Evolutionary conservation across 2,888 invertebrate species (phyloP).

Genomic region (Drosophila phalerata): DNA sequence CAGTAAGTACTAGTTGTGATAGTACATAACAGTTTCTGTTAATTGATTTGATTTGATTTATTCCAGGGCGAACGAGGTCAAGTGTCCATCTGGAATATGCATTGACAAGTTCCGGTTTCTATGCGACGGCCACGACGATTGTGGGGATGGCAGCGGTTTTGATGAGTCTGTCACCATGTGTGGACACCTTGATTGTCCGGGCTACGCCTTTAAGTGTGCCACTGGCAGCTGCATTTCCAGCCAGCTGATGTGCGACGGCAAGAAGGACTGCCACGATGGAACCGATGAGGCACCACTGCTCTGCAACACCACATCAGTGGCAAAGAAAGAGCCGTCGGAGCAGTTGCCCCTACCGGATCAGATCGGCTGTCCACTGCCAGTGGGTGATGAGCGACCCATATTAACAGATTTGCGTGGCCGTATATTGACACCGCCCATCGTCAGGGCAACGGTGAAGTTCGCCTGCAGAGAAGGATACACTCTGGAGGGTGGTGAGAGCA

Average conservation of each 20-base stretch:
- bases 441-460: constrained; percentile 48
- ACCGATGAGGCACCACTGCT: constrained; percentile 67
- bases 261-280: constrained; percentile 57
- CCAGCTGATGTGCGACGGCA: constrained; percentile 45
- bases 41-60: background rate
- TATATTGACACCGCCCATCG: constrained; percentile 49
- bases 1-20: constrained; percentile 46
- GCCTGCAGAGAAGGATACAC: constrained; percentile 48
- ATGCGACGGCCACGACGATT: constrained; percentile 67
- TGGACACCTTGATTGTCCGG: constrained; percentile 65
- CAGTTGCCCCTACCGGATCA: background rate
- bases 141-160: constrained; percentile 61
- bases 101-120: constrained; percentile 52
- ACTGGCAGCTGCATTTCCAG: constrained; percentile 60
- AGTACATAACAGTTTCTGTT: background rate
- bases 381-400: constrained; percentile 58
- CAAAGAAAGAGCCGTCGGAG: background rate
- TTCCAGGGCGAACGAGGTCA: constrained; percentile 61
- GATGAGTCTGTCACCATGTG: constrained; percentile 61
- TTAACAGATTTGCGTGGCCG: constrained; percentile 37
- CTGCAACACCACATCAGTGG: constrained; percentile 61
- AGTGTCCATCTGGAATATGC: constrained; percentile 70
- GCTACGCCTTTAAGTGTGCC: constrained; percentile 67
- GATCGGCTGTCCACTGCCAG: constrained; percentile 55
- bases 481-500: constrained; percentile 49